Base-by-base conservation (phyloP, 2,888 invertebrate genomes). In the Synergus umbraculus region DNA sequence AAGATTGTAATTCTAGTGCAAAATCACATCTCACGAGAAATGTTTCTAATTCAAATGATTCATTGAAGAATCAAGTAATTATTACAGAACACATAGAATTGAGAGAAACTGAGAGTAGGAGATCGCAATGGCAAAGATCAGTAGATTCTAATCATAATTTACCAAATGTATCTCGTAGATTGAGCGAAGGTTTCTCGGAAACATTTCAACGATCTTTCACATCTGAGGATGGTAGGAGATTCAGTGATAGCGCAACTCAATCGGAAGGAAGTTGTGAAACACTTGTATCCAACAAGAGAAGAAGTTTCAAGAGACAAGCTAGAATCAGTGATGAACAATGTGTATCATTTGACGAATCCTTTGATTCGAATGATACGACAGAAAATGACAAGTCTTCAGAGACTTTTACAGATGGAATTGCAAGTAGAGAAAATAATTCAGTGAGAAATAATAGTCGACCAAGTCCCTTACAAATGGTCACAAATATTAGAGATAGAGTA, bases 301-400 rank as follows among this genome's bases (percentile, higher is more conserved):
- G 80, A 79, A 90, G 87, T 65, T 81, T 92, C 4, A 90, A 86
- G 76, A 88, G 91, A 44, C 92, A 92, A 73, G 83, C 89, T 13
- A 88, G 87, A 82, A 83, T 91, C 76, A 87, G 83, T 29, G 90
- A 89, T 22, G 76, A 73, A 37, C n/a, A n/a, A 5, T 73, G 54
- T 29, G 54, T 18, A n/a, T 49, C 54, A 15, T 73, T 73, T 29
- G 54, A 54, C 8, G 69, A 69, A 49, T 69, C 69, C 18, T 69
- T 69, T 13, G 69, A 69, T 29, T 73, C 54, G 12, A 73, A 49
- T 41, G 73, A 49, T n/a, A 73, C 54, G 9, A 0, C 49, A 37
- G 73, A 73, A 54, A 41, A 73, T 37, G 73, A 73, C 4, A 9
- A 54, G 22, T 15, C 4, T 54, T n/a, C 15, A n/a, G n/a, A 73